Evolutionary conservation across 2,797 vertebrate species (phyloP).

Genomic region (Lepidocolaptes lacrymiger): DNA sequence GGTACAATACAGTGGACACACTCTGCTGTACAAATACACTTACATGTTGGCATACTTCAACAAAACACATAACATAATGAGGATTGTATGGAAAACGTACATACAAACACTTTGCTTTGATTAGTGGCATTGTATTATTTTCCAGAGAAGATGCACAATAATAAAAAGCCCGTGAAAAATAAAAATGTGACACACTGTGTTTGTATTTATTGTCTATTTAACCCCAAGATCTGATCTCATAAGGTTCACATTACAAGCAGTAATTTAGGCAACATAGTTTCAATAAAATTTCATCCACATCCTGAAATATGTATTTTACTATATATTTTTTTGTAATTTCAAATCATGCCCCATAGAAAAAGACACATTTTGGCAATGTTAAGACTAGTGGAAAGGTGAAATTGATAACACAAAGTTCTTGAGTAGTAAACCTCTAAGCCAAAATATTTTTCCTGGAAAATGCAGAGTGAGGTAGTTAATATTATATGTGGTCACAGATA

Average conservation of each 20-base stretch:
- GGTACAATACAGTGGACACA: slow-evolving; percentile 62
- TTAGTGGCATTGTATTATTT: slow-evolving; percentile 8
- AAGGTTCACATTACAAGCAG: background rate
- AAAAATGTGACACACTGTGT: background rate
- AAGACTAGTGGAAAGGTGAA: slow-evolving; percentile 3
- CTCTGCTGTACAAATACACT: slow-evolving; percentile 52
- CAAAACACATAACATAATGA: slow-evolving; percentile 29
- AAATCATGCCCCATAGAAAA: slow-evolving; percentile 25
- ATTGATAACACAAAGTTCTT: slow-evolving; percentile 9
- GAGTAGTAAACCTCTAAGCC: slow-evolving; percentile 33
- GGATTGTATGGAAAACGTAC: background rate
- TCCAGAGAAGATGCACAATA: slow-evolving; percentile 23
- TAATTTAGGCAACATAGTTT: background rate
- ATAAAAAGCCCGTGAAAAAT: slow-evolving; percentile 29
- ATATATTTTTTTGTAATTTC: slow-evolving; percentile 13
- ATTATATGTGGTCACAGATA: background rate
- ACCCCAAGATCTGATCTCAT: background rate
- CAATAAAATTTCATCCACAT: background rate
- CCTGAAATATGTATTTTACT: background rate
- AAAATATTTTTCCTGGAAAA: slow-evolving; percentile 45
- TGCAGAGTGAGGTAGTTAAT: slow-evolving; percentile 76
- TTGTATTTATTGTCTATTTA: background rate
- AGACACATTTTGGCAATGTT: slow-evolving; percentile 2
- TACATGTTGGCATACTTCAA: background rate
- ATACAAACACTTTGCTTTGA: slow-evolving; percentile 24